Base-by-base conservation (phyloP, 92 coral and sea anemone species). In the Epizoanthus illoricatus region DNA sequence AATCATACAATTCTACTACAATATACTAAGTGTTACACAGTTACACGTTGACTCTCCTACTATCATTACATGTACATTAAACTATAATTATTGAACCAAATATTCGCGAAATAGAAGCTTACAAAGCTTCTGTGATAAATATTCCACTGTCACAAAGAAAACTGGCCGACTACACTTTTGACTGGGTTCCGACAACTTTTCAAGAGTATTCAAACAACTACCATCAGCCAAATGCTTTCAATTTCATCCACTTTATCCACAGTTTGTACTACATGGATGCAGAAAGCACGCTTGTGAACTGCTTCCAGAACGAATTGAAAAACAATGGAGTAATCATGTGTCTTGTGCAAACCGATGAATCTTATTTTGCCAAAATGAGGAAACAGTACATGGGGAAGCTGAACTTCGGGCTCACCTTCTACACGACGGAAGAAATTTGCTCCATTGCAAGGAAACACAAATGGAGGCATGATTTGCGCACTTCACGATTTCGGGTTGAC, bases 181-280 rank as follows among this genome's bases (percentile, higher is more conserved):
- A 87, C 28, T 87, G 90, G 90, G 80, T 74, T 47, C 79, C 83
- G 60, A 81, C 87, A 19, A 87, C 79, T 40, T 87, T 87, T 71
- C 63, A 36, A 42, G 90, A 82, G 59, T 87, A 87, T 56, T 59
- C 78, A 41, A 85, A 85, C 68, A 84, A 70, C 58, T 42, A 68
- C 49, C 84, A 76, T 57, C 82, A 78, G 72, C 82, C 82, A 12
- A 78, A 78, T 45, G 64, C 70, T 11, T 74, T 83, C 58, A 87
- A 87, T 58, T 75, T 87, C 49, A 78, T 81, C 8, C 81, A 81
- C 79, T 83, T 87, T 64, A 82, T 87, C 69, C 90, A 87, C 61
- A 87, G 90, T 49, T 65, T 87, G 8, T 87, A 87, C 39, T 87
- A 79, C 80, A 81, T 81, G 85, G 90, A 87, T 66, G 84, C 90